Conservation (phyloP, 2,113 vertebrate species). For the Indicator maculatus region DNA sequence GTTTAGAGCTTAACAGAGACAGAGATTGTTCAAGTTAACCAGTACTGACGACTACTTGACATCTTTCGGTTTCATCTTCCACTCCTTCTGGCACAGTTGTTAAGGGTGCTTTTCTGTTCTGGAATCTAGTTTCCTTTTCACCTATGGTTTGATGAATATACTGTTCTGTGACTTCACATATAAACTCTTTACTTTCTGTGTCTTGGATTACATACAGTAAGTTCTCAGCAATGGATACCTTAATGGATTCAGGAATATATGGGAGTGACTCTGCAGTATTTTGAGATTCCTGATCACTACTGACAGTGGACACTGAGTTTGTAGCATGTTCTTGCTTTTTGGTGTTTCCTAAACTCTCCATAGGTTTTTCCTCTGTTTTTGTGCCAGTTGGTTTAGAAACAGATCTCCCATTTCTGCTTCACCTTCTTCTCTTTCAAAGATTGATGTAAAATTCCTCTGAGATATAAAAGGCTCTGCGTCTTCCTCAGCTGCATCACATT, state of each 20-base stretch:
- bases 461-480: constrained; percentile 73
- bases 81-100: constrained; percentile 47
- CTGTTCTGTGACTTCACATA: constrained; percentile 65
- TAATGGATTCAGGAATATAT: constrained; percentile 78
- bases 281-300: constrained; percentile 63
- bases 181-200: constrained; percentile 76
- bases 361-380: constrained; percentile 3
- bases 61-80: neutral
- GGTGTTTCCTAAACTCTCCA: neutral
- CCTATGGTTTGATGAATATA: constrained; percentile 60
- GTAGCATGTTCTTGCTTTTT: constrained; percentile 20
- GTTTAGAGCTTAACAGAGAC: neutral
- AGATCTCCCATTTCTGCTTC: constrained; percentile 64
- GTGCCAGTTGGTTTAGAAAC: neutral
- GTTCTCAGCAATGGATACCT: constrained; percentile 77
- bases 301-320: constrained; percentile 58
- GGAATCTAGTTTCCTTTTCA: constrained; percentile 51
- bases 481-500: constrained; percentile 67
- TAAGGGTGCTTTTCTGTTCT: constrained; percentile 9
- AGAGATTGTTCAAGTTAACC: neutral
- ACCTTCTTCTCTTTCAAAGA: constrained; percentile 87
- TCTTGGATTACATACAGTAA: constrained; percentile 77
- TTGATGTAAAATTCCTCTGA: constrained; percentile 84
- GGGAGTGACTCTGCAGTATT: constrained; percentile 65
- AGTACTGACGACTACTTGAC: constrained; percentile 16